Evolutionary conservation across 2,797 vertebrate species (phyloP), one percentile per base, ranked within the genome.

Genomic region (Poeciliopsis presidionis): DNA sequence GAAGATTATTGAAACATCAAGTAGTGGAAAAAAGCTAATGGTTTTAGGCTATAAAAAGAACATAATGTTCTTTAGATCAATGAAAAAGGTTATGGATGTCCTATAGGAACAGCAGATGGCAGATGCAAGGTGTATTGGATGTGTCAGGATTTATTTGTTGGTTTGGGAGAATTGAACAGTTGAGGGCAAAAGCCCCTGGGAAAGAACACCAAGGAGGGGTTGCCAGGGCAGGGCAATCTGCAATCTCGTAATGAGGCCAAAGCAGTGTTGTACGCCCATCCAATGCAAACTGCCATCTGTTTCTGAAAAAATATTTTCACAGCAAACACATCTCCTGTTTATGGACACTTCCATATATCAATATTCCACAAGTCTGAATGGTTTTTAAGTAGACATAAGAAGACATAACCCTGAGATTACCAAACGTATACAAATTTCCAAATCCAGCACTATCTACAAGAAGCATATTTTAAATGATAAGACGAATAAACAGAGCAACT

Each of bases 121-220:
- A 72, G 51, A 84, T 86, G 74, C 85, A 87, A 91, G 86, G 83
- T 89, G 82, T 84, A 73, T 89, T 77, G 7, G 78, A 88, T 79
- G 87, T 89, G 85, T 87, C 82, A 73, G 77, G 82, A 78, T 73
- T 76, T 80, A 74, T 87, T 90, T 86, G 75, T 86, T 77, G 77
- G 75, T 57, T 76, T 77, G 77, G 74, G 83, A 87, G 82, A 78
- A 76, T 72, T 81, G 79, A 89, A 86, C 83, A 86, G 83, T 87
- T 80, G 61, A 89, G 86, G 83, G 80, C 84, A 90, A 91, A 93
- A 83, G 84, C 92, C 89, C 91, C 87, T 92, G 89, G 92, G 91
- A 93, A 90, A 87, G 78, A 73, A 72, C 86, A 89, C 82, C 77
- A 84, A 78, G 84, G 86, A 86, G 87, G 85, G 75, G 89, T 93